phyloP scores from a whole-genome alignment of 2,113 vertebrate genomes.

The Neogale vison region DNA sequence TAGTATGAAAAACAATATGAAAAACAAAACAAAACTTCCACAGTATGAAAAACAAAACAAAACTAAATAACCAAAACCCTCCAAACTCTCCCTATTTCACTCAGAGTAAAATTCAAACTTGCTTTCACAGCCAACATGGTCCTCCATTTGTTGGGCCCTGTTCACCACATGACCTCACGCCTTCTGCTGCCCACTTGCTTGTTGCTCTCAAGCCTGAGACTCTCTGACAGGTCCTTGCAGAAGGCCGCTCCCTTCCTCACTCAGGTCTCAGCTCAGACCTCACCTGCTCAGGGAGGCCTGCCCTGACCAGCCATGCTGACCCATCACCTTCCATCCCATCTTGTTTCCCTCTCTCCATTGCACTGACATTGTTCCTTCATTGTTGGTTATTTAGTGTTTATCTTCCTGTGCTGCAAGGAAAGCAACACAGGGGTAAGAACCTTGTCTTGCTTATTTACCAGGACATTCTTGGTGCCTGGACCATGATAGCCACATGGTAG shows the following conservation, averaged over 20 bases:
- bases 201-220: background rate
- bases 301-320: background rate
- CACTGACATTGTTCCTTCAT: background rate
- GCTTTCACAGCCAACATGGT: background rate
- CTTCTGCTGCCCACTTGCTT: background rate
- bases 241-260: too few species aligned
- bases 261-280: background rate
- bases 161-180: background rate
- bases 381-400: rapidly evolving
- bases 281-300: background rate
- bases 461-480: background rate
- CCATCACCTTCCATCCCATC: too few species aligned
- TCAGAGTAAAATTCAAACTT: background rate
- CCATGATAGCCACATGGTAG: background rate
- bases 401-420: background rate
- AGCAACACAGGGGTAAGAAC: background rate
- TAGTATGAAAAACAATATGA: background rate
- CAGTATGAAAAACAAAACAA: background rate
- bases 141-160: background rate
- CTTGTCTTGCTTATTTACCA: background rate
- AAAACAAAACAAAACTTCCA: background rate
- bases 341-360: background rate
- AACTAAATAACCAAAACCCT: background rate
- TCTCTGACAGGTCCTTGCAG: background rate
- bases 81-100: background rate